These are phyloP conservation scores for Casuarius casuarius DNA, from an alignment of 2,113 vertebrate genomes.

Conservation along the genomic window DNA sequence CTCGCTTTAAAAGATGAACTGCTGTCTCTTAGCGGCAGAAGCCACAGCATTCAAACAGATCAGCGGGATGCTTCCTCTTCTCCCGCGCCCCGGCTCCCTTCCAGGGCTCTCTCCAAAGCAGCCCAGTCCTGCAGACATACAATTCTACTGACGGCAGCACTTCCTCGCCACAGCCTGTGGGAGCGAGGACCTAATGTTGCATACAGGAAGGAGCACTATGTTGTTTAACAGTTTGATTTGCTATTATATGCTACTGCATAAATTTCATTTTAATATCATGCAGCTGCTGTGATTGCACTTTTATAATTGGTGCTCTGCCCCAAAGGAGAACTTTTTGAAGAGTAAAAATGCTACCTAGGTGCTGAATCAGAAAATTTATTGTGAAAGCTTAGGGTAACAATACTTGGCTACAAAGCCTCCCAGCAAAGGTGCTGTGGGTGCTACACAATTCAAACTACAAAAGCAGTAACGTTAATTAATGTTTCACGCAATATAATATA, in stretches of 20 bases:
- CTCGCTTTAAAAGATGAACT: background rate
- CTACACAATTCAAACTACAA: background rate
- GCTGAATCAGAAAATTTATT: conserved; percentile 51
- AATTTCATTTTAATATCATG: conserved; percentile 57
- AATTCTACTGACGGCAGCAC: background rate
- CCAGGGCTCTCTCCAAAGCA: background rate
- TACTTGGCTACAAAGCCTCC: background rate
- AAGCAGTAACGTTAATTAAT: conserved; percentile 32
- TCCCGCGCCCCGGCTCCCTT: background rate
- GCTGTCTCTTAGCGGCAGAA: background rate
- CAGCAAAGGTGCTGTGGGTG: conserved; percentile 34
- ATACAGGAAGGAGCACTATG: background rate
- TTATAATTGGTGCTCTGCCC: conserved; percentile 64
- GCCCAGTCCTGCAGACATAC: background rate
- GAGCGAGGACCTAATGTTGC: background rate
- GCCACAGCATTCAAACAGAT: background rate
- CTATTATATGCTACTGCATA: conserved; percentile 28
- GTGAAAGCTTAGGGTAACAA: background rate
- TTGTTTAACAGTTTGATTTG: conserved; percentile 53
- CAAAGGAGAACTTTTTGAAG: conserved; percentile 55
- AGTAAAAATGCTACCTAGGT: conserved; percentile 50
- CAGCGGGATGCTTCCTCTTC: accelerated
- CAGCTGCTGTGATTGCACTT: conserved; percentile 62
- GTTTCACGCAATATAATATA: background rate
- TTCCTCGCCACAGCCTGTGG: background rate